Conservation (phyloP, 1,140 invertebrate genomes). For the Eriocheir sinensis region DNA sequence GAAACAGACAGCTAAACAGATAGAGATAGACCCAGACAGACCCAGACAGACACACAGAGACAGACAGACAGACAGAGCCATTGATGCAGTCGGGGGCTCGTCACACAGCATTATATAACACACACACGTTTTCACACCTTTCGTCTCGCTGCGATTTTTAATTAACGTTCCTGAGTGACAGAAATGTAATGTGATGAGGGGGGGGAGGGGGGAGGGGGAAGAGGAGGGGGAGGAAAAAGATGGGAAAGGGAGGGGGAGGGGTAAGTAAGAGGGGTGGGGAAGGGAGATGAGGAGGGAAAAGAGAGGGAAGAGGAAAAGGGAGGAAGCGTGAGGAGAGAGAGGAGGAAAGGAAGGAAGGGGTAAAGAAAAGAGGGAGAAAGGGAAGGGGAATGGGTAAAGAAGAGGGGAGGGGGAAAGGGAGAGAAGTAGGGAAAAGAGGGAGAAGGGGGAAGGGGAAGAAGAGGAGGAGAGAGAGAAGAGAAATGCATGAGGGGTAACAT, state of each 20-base stretch:
- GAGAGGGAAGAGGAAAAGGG: not conserved
- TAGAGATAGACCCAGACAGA: too few species aligned
- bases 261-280: not conserved
- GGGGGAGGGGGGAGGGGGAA: not conserved
- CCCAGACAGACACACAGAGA: too few species aligned
- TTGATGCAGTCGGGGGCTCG: not conserved
- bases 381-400: not conserved
- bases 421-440: slow-evolving; percentile 20
- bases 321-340: not conserved
- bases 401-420: not conserved
- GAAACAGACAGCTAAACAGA: too few species aligned
- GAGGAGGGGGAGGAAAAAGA: slow-evolving; percentile 4
- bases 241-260: not conserved
- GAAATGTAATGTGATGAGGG: not conserved
- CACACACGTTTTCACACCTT: too few species aligned
- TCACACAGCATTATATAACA: not conserved
- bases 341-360: not conserved
- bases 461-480: slow-evolving; percentile 5
- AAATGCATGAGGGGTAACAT: too few species aligned
- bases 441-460: not conserved
- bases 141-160: too few species aligned
- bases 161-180: not conserved
- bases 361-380: too few species aligned
- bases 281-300: not conserved
- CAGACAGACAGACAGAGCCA: not conserved